Conservation (phyloP, 2,888 invertebrate genomes). For the Drosophila bunnanda region DNA sequence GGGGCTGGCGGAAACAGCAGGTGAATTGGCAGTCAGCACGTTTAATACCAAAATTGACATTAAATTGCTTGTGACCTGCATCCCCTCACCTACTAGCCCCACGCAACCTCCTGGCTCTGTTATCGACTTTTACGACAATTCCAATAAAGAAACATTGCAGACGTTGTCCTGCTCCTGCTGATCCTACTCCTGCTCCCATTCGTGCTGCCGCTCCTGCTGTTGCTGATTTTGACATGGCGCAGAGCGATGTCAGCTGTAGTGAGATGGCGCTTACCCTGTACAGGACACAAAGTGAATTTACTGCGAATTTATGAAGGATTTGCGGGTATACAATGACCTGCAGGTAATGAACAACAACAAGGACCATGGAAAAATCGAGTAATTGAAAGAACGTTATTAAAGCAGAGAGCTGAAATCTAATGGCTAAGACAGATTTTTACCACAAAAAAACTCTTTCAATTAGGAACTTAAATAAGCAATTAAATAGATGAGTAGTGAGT, state of each 20-base stretch:
- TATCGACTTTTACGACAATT: constrained; percentile 81
- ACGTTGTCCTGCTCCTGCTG: constrained; percentile 51
- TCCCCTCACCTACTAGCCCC: constrained; percentile 14
- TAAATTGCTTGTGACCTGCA: constrained; percentile 80
- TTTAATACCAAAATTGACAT: constrained; percentile 80
- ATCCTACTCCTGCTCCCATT: constrained; percentile 24
- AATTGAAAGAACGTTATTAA: constrained; percentile 1
- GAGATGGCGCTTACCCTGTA: constrained; percentile 25
- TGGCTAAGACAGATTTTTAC: background rate
- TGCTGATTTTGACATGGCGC: constrained; percentile 54
- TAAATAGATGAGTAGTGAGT: background rate
- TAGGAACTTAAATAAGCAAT: background rate
- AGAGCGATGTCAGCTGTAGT: constrained; percentile 34
- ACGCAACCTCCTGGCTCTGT: constrained; percentile 49
- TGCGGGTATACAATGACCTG: constrained; percentile 28
- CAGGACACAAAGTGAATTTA: constrained; percentile 50
- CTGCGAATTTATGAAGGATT: constrained; percentile 66
- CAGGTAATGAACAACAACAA: constrained; percentile 6
- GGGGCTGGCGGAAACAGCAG: constrained; percentile 52
- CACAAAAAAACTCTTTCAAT: background rate
- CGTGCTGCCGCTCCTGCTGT: constrained; percentile 7
- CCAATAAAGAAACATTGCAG: constrained; percentile 74
- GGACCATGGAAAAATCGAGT: background rate
- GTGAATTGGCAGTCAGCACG: constrained; percentile 72
- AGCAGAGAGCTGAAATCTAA: no score